Evolutionary conservation across 2,888 invertebrate genomes (phyloP), one percentile per base, ranked within the genome.

Genomic region (Thera britannica): DNA sequence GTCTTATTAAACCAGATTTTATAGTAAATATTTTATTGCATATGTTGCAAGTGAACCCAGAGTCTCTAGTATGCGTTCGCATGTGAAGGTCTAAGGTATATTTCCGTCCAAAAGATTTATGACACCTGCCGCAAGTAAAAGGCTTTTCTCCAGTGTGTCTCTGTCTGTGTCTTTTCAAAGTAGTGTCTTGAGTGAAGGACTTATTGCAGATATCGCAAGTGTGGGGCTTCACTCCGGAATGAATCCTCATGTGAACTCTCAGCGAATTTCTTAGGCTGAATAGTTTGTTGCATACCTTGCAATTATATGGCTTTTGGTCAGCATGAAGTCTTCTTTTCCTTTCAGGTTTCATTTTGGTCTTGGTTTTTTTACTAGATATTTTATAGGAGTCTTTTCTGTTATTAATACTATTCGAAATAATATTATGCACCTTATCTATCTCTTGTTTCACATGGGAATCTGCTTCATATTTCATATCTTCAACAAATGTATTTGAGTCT

Each of bases 101-200:
- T 54, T 64, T 64, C 56, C 56, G 61, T 34, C 57, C 34, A 12
- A 64, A 68, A 7, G 68, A 57, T 11, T 58, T 51, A 44, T 58
- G 11, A 23, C 68, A 68, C 35, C 52, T 61, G n/a, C 58, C 61
- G 12, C 68, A 68, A 35, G 56, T 35, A 49, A 58, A 63, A 12
- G 64, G 64, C 23, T 54, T 68, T 54, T 64, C 68, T 34, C 64
- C 68, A 0, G 64, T 68, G 23, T 68, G 68, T 5, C 61, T 59
- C 54, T 61, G 64, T 48, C 57, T 46, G 12, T 68, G 68, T 49
- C 54, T 63, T 52, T 63, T 63, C 3, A 68, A 38, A 7, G 63
- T 63, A n/a, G 59, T 52, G 11, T 56, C 49, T 57, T 68, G 67
- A 44, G 67, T 68, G 11, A 68, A 68, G 44, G 67, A 59, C 12